Evolutionary conservation across 2,113 vertebrate genomes (phyloP).

Genomic region (Tupaia tana): DNA sequence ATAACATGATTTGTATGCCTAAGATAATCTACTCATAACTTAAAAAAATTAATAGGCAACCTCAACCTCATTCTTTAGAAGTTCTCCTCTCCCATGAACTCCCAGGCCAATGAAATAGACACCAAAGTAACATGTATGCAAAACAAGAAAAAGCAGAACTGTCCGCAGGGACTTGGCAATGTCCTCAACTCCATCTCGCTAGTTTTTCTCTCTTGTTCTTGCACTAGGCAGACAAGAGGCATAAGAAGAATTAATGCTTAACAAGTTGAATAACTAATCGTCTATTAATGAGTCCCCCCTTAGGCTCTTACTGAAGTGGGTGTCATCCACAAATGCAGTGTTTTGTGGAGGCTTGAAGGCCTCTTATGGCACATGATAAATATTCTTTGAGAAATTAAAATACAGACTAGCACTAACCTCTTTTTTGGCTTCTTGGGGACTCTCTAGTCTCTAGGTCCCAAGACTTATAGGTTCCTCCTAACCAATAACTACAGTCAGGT

Average conservation of each 20-base stretch:
- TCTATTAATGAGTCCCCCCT: slow-evolving; percentile 70
- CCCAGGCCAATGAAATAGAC: not conserved
- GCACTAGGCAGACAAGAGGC: not conserved
- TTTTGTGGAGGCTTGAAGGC: slow-evolving; percentile 60
- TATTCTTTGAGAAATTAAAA: slow-evolving; percentile 72
- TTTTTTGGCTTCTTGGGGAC: slow-evolving; percentile 10
- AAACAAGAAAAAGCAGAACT: not conserved
- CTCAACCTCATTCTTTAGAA: not conserved
- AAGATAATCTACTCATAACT: not conserved
- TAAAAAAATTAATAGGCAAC: not conserved
- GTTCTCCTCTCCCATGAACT: not conserved
- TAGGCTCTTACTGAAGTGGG: slow-evolving; percentile 67
- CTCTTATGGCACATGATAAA: slow-evolving; percentile 68
- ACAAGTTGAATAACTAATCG: slow-evolving; percentile 70
- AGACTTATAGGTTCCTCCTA: not conserved
- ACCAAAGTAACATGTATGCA: not conserved
- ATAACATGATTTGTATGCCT: not conserved
- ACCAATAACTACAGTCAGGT: not conserved
- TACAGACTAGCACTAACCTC: slow-evolving; percentile 7
- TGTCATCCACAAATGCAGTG: slow-evolving; percentile 71
- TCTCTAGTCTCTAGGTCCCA: not conserved
- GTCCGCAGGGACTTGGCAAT: not conserved
- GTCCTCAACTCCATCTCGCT: slow-evolving; percentile 15
- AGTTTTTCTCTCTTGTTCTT: not conserved
- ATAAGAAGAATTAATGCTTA: slow-evolving; percentile 71